Evolutionary conservation across 2,888 invertebrate genomes (phyloP).

Genomic region (Nephrotoma appendiculata): DNA sequence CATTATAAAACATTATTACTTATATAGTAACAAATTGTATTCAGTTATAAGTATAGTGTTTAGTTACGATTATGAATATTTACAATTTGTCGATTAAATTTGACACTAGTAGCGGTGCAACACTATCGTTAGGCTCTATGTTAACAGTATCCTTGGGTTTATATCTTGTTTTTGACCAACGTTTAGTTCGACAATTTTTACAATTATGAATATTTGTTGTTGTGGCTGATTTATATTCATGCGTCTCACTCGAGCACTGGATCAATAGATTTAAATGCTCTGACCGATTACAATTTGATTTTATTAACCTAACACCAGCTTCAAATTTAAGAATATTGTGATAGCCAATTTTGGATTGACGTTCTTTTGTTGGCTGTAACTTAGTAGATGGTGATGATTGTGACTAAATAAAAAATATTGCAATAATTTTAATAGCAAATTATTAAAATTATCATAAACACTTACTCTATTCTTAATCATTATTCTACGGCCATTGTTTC

Average conservation of each 20-base stretch:
- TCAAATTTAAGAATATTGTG: neutral
- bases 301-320: neutral
- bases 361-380: neutral
- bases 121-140: neutral
- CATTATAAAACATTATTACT: too few species aligned
- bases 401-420: neutral
- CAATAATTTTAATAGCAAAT: neutral
- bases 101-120: neutral
- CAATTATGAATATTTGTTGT: neutral
- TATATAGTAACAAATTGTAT: neutral
- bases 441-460: neutral
- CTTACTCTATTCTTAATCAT: neutral
- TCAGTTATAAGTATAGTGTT: neutral
- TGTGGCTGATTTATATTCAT: neutral
- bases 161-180: neutral
- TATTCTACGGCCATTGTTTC: neutral
- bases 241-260: neutral
- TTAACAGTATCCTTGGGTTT: neutral
- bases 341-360: neutral
- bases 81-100: constrained; percentile 1
- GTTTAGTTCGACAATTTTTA: neutral
- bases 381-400: neutral
- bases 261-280: neutral
- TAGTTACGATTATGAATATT: neutral
- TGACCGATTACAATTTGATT: neutral